Evolutionary conservation across 2,113 vertebrate species (phyloP), one percentile per base, ranked within the genome.

Genomic region (Myrmecophaga tridactyla): DNA sequence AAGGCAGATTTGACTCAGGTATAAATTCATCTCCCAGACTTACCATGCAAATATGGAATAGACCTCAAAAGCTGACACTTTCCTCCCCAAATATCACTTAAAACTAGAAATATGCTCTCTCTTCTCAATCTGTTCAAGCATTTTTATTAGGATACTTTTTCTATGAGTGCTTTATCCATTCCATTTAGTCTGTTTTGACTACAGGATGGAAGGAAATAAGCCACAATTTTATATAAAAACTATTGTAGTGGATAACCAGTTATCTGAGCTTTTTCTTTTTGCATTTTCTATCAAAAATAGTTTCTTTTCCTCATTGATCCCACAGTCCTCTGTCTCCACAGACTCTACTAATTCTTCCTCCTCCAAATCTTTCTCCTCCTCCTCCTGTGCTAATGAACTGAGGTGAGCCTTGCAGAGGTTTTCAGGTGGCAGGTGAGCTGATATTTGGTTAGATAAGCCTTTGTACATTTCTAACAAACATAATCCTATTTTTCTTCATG

Each of bases 401-500:
- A 98, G 86, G 99, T 99, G 41, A 99, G 99, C 15, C 99, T 99
- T 99, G 98, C 99, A n/a, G n/a, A 99, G 97, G 99, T 99, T 98
- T 99, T 99, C 91, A 99, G 98, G 98, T 99, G 99, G 21, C 99
- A 98, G 7, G 99, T 99, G 95, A 99, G 99, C 98, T 99, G 99
- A 75, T 99, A 99, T 96, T 99, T 99, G 94, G 99, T 99, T 96
- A 99, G 99, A 89, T 99, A 99, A 94, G 99, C 99, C 97, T 99
- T 99, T 92, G 99, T 99, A 96, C 99, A 99, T 96, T 99, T 99
- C 97, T 99, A 99, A 96, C 99, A 99, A 93, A 99, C 99, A 96
- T 99, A 99, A 98, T 99, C 99, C 85, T 99, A 98, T 53, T 99
- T 99, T 85, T 99, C 99, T 97, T 99, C 99, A 7, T 99, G 99